Evolutionary conservation across 1,140 invertebrate genomes (phyloP), one percentile per base, ranked within the genome.

Genomic region (Drosophila novamexicana): DNA sequence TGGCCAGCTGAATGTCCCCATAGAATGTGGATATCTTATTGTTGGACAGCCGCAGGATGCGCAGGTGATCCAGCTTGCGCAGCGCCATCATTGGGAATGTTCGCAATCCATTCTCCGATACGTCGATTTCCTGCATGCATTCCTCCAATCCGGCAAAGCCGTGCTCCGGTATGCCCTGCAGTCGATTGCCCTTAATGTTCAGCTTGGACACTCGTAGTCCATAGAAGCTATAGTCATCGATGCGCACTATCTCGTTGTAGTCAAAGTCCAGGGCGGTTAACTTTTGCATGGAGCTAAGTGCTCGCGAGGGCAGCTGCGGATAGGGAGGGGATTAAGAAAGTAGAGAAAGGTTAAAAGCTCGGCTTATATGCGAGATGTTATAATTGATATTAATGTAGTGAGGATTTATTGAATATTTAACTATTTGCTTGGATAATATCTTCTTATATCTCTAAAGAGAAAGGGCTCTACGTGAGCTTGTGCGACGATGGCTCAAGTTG

Each of bases 201-300:
- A 98, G 93, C 92, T 97, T 97, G 52, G 95, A 94, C 37, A 98
- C 92, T 22, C 95, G 95, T 66, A 98, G 93, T 0, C 96, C 97
- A 82, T 97, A 97, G 91, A 98, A 97, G 73, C 96, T 96, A 88
- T 98, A 98, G 80, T 96, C 96, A 0, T 96, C 95, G 37, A 98
- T 93, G 72, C 97, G 95, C 37, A 95, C 94, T 47, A 98, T 97
- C 77, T 96, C 94, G 91, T 98, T 98, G 56, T 95, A 95, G 86
- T 97, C 97, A n/a, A 98, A 94, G 90, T 98, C 96, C 32, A 98
- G 93, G 0, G 95, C 94, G 14, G 95, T 95, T 12, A 98, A 92
- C 78, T 95, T 95, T 14, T 94, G 93, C 72, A 98, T 93, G 7
- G 95, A 94, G 5, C 95, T 94, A 22, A 98, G 93, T 0, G 97